phyloP scores from a whole-genome alignment of 2,797 vertebrate species.

The Onychomys leucogaster region DNA sequence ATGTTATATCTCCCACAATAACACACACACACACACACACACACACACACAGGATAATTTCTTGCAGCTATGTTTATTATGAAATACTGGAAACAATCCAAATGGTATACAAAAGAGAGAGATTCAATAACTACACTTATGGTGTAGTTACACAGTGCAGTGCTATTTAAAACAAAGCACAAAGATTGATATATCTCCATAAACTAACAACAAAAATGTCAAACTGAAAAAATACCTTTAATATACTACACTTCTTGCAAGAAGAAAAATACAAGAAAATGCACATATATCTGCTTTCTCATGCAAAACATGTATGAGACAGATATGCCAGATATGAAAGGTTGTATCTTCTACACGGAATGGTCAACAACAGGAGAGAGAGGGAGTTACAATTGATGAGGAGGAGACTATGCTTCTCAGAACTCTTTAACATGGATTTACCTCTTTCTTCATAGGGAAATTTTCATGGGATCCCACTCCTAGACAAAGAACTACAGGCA shows the following conservation, averaged over 20 bases:
- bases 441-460: background rate
- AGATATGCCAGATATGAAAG: background rate
- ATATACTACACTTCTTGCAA: background rate
- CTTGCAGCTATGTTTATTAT: background rate
- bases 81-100: background rate
- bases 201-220: conserved; percentile 17
- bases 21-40: background rate
- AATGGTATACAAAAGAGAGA: background rate
- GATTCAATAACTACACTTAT: conserved; percentile 18
- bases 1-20: background rate
- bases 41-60: background rate
- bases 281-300: background rate
- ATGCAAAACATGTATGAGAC: background rate
- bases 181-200: background rate
- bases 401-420: background rate
- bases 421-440: conserved; percentile 6
- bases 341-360: background rate
- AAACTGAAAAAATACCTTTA: background rate
- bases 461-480: background rate
- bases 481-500: background rate
- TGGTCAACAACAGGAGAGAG: background rate
- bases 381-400: background rate
- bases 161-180: background rate
- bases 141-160: background rate
- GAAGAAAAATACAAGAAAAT: background rate